Base-by-base conservation (phyloP, 30 jellyfish, hydroid and myxozoan genomes). In the Hydra vulgaris region DNA sequence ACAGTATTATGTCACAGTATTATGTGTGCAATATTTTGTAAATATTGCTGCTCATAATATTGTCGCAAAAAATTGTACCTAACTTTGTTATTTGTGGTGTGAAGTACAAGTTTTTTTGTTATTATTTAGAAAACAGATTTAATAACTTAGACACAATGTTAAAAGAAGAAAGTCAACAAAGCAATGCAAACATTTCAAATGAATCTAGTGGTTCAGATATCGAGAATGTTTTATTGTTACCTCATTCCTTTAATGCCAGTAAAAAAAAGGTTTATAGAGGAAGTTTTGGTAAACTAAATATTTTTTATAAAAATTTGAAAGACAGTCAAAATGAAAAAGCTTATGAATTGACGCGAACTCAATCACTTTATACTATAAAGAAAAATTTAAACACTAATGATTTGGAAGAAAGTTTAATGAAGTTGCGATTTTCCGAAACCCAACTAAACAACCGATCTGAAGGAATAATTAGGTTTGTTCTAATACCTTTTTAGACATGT, bases 401-500 rank as follows among this genome's bases (percentile, higher is more conserved):
- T 68, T 16, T n/a, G 27, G 15, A 68, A 68, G 75, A 68, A 68
- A 20, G 75, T 68, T 16, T 68, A 7, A 68, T 68, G 7, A 68
- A 68, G 75, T 16, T 23, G 25, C 75, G 75, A 7, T 23, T 68
- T n/a, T 68, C 75, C 7, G 75, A 68, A 68, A 23, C 12, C 27
- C 75, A 68, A 8, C 27, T 68, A 5, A 68, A 68, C 27, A 68
- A 23, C 25, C 75, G 27, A 20, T 3, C 27, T 20, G 75, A 68
- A 68, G 16, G 27, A 18, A 61, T 78, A 19, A 79, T 78, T 1
- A 69, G 54, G 85, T 78, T 27, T 27, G 85, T 75, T 40, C 12
- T 3, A 40, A n/a, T n/a, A n/a, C n/a, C n/a, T n/a, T n/a, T n/a
- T n/a, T n/a, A n/a, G n/a, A n/a, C n/a, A n/a, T n/a, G n/a, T n/a